phyloP scores from a whole-genome alignment of 2,888 invertebrate genomes.

The Tolmerus cingulatus region DNA sequence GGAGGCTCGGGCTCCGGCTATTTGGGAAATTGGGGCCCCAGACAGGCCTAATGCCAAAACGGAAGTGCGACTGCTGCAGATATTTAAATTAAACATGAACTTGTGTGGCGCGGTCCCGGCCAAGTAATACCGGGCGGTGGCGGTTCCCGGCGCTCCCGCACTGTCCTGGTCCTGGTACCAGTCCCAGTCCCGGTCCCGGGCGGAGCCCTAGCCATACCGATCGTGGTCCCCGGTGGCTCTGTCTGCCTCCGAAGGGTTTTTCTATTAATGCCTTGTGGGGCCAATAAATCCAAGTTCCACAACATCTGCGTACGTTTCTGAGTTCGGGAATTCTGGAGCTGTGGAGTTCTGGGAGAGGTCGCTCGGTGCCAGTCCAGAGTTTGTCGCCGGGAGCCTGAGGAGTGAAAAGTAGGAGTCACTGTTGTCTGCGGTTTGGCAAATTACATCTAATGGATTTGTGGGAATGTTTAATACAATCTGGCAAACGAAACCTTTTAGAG shows the following conservation, averaged over 20 bases:
- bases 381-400: not conserved
- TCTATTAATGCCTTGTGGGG: constrained; percentile 30
- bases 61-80: constrained; percentile 41
- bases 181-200: not conserved
- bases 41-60: constrained; percentile 21
- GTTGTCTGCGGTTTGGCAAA: constrained; percentile 36
- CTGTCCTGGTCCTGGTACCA: not conserved
- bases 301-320: constrained; percentile 32
- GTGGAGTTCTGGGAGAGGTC: not conserved
- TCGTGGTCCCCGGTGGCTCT: not conserved
- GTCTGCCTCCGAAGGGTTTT: constrained; percentile 9
- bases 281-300: constrained; percentile 32
- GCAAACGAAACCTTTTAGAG: not conserved
- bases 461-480: constrained; percentile 23
- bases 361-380: not conserved
- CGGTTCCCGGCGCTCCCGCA: not conserved
- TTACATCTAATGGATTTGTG: constrained; percentile 32
- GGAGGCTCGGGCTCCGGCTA: not conserved
- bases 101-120: not conserved
- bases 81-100: constrained; percentile 39
- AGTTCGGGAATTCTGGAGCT: not conserved
- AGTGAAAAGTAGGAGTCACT: constrained; percentile 7
- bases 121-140: not conserved
- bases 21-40: constrained; percentile 16
- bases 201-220: not conserved